Percentiles rank a stretch among this genome's conserved stretches.
Conservation (phyloP, 2,113 vertebrate genomes). For the Hystrix brachyura region DNA sequence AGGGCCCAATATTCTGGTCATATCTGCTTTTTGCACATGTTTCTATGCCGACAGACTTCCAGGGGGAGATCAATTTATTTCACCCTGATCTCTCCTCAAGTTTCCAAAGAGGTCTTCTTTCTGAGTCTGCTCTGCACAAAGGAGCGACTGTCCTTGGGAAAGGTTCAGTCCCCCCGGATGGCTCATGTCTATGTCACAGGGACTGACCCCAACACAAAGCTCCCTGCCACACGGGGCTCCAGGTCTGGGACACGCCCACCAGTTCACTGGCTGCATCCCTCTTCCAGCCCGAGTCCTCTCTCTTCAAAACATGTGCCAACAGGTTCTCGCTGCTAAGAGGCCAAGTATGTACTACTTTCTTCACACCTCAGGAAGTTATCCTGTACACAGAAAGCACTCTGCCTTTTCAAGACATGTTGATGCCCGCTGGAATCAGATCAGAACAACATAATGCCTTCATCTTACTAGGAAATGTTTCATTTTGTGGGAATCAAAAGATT, state of each 20-base stretch:
- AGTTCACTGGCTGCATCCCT: background rate
- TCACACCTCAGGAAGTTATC: background rate
- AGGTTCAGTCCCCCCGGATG: background rate
- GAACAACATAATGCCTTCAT: slow-evolving; percentile 24
- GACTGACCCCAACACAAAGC: background rate
- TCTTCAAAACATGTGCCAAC: background rate
- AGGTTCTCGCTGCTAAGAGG: background rate
- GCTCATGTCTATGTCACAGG: background rate
- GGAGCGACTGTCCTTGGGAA: background rate
- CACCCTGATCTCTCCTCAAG: background rate
- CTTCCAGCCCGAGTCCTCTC: background rate
- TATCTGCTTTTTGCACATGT: background rate
- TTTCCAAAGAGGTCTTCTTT: background rate
- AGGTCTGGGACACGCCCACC: background rate
- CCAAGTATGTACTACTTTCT: background rate
- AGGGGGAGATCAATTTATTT: background rate
- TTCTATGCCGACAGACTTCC: background rate
- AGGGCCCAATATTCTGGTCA: background rate
- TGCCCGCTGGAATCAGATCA: slow-evolving; percentile 38
- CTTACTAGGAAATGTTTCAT: slow-evolving; percentile 24
- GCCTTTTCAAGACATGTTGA: slow-evolving; percentile 4
- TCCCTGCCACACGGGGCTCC: background rate
- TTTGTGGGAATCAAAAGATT: slow-evolving; percentile 63
- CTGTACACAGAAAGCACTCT: background rate
- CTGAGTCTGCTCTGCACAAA: slow-evolving; percentile 13